These are phyloP conservation scores for Helostoma temminkii DNA, from an alignment of 2,797 vertebrate species.

Conservation along the genomic window DNA sequence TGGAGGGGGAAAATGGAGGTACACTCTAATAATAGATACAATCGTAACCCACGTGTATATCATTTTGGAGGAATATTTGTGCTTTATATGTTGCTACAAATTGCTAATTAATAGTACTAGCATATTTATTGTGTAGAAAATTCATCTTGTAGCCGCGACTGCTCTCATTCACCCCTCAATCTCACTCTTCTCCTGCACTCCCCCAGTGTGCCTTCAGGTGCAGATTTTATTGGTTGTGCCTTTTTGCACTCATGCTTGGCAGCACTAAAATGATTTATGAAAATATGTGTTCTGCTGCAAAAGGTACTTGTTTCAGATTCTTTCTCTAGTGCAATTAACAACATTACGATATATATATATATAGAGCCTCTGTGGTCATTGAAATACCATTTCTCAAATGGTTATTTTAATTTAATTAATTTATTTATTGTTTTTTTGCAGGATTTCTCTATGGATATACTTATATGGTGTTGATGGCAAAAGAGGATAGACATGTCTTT, in stretches of 20 bases:
- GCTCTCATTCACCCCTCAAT: slow-evolving; percentile 32
- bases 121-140: too few relatives aligned
- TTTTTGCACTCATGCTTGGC: slow-evolving; percentile 26
- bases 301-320: slow-evolving; percentile 18
- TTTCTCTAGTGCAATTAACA: not conserved
- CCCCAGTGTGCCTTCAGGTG: slow-evolving; percentile 48
- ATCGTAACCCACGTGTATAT: slow-evolving; percentile 42
- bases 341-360: not conserved
- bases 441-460: slow-evolving; percentile 4
- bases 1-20: slow-evolving; percentile 77
- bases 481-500: slow-evolving; percentile 8
- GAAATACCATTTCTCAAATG: not conserved
- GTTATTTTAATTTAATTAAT: too few relatives aligned
- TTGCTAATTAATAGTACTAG: slow-evolving; percentile 3
- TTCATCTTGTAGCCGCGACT: slow-evolving; percentile 9
- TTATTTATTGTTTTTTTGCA: slow-evolving; percentile 13
- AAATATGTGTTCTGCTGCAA: slow-evolving; percentile 10
- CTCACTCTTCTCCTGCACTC: slow-evolving; percentile 35
- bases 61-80: slow-evolving; percentile 12
- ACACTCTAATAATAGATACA: slow-evolving; percentile 62
- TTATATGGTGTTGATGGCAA: slow-evolving; percentile 12
- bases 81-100: not conserved
- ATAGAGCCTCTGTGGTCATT: not conserved
- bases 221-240: slow-evolving; percentile 60
- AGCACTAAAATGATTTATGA: slow-evolving; percentile 33